phyloP scores from a whole-genome alignment of 2,888 invertebrate species.

The Penaeus monodon region DNA sequence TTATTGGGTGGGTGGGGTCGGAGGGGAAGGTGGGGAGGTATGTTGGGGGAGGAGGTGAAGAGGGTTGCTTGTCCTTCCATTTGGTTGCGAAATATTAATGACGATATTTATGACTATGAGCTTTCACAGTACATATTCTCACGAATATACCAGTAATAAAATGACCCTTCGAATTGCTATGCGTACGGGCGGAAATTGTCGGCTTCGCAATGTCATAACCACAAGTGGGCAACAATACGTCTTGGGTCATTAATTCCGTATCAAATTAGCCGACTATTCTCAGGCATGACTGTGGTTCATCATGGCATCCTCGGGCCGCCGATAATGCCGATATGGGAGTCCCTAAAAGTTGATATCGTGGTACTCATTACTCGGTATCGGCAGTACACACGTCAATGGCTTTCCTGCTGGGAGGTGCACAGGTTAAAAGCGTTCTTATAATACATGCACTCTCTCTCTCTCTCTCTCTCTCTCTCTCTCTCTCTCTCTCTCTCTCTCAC shows the following conservation, averaged over 20 bases:
- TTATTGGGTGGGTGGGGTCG: no score
- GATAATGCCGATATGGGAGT: constrained; percentile 23
- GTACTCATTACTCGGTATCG: neutral
- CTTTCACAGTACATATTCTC: constrained; percentile 16
- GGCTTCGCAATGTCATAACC: constrained; percentile 5
- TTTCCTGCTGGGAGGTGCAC: no score
- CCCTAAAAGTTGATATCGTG: neutral
- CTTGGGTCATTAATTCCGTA: constrained; percentile 51
- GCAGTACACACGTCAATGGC: neutral
- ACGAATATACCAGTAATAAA: neutral
- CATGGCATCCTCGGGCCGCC: constrained; percentile 27
- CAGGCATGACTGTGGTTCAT: constrained; percentile 34
- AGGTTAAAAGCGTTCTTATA: no score
- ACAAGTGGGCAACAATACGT: constrained; percentile 48
- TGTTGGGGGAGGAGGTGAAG: no score
- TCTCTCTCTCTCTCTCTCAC: no score
- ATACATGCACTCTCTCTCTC: no score
- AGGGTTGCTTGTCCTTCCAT: no score
- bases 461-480: no score
- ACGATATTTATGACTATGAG: constrained; percentile 21
- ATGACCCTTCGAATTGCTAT: neutral
- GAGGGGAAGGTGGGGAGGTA: no score
- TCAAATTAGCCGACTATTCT: constrained; percentile 52
- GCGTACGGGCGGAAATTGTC: neutral
- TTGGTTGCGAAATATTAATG: constrained; percentile 26